Conservation (phyloP, 2,113 vertebrate genomes). For the Oncorhynchus gorbuscha region DNA sequence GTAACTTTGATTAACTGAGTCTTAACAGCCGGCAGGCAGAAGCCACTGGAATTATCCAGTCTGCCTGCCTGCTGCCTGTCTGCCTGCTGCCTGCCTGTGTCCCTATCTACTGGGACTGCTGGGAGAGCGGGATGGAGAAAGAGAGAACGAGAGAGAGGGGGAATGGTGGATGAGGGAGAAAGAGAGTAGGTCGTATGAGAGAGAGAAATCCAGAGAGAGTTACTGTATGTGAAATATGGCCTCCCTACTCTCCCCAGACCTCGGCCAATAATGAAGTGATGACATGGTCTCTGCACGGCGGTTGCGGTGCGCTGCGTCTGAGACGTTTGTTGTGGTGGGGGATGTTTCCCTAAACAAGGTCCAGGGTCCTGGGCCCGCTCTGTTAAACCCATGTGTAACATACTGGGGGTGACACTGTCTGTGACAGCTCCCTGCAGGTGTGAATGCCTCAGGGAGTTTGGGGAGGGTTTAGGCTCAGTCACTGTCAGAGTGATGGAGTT, state of each 20-base stretch:
- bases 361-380: too few relatives aligned
- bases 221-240: constrained; percentile 24
- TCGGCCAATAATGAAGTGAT: constrained; percentile 36
- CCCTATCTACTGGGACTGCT: background rate
- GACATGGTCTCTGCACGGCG: constrained; percentile 33
- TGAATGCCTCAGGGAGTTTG: too few relatives aligned
- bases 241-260: constrained; percentile 13
- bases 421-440: too few relatives aligned
- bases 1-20: constrained; percentile 49
- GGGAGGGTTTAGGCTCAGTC: too few relatives aligned
- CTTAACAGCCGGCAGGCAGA: constrained; percentile 41
- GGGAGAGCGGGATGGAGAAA: too few relatives aligned
- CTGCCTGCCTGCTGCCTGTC: too few relatives aligned
- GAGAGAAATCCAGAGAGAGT: background rate
- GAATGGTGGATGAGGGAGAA: too few relatives aligned
- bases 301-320: too few relatives aligned
- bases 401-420: too few relatives aligned
- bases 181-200: background rate
- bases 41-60: constrained; percentile 25
- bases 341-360: too few relatives aligned
- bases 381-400: too few relatives aligned
- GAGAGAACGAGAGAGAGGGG: background rate
- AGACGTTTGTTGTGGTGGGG: background rate
- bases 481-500: too few relatives aligned
- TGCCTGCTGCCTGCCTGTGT: background rate